Conservation (phyloP, 2,888 invertebrate genomes). For the Chirona hameri region DNA sequence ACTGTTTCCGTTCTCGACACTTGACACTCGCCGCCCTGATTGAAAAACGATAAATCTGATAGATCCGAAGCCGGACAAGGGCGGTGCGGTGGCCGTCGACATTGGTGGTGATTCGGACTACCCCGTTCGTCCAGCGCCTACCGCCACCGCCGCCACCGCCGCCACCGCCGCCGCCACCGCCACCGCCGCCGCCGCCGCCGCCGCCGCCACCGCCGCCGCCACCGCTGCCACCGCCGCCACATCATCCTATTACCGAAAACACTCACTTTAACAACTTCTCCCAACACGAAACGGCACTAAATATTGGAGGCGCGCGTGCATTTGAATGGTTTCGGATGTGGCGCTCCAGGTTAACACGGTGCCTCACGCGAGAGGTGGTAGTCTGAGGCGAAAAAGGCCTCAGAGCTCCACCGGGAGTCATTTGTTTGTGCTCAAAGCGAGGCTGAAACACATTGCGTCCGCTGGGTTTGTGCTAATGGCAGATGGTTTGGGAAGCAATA, state of each 20-base stretch:
- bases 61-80: background rate
- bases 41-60: conserved; percentile 28
- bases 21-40: background rate
- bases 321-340: background rate
- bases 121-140: too few species aligned
- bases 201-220: background rate
- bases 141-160: background rate
- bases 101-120: background rate
- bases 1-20: background rate
- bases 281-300: conserved; percentile 4
- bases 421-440: too few species aligned
- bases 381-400: too few species aligned
- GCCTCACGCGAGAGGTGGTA: too few species aligned
- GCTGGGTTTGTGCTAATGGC: too few species aligned
- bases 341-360: too few species aligned
- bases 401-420: too few species aligned
- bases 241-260: background rate
- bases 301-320: background rate
- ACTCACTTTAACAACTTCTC: background rate
- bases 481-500: too few species aligned
- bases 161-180: too few species aligned
- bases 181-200: background rate
- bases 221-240: background rate
- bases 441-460: too few species aligned
- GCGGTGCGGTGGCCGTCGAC: background rate